Conservation (phyloP, 2,113 vertebrate genomes). For the Poeciliopsis occidentalis region DNA sequence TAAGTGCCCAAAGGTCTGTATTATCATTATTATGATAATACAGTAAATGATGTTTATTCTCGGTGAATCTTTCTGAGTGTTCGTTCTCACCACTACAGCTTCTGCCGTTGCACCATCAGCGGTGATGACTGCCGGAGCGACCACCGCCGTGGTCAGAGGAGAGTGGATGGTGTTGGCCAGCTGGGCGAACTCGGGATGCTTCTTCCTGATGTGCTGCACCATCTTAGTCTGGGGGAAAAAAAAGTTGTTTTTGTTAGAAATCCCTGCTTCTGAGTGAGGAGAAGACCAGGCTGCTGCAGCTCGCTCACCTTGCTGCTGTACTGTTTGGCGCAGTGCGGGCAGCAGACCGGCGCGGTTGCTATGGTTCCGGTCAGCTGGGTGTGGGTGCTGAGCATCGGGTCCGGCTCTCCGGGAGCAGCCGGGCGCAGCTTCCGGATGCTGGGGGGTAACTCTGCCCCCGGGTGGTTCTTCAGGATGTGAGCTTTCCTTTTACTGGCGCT, state of each 20-base stretch:
- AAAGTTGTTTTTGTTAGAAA: neutral
- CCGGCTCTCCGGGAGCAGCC: constrained; percentile 92
- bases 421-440: constrained; percentile 96
- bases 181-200: constrained; percentile 92
- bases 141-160: constrained; percentile 85
- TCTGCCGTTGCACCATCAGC: constrained; percentile 86
- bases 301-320: constrained; percentile 94
- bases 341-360: constrained; percentile 94
- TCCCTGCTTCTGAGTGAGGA: neutral
- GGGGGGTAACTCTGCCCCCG: constrained; percentile 93
- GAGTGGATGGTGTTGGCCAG: constrained; percentile 84
- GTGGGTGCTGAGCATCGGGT: constrained; percentile 98
- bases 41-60: too few species aligned
- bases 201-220: constrained; percentile 99
- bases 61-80: too few species aligned
- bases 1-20: too few species aligned
- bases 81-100: constrained; percentile 90
- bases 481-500: constrained; percentile 98
- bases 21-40: too few species aligned
- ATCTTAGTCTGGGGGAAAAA: constrained; percentile 88
- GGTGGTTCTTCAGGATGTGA: constrained; percentile 98
- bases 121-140: constrained; percentile 87
- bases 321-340: constrained; percentile 97
- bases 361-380: constrained; percentile 97
- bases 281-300: neutral